phyloP scores from a whole-genome alignment of 1,140 invertebrate genomes.

The Lamellibrachia luymesi region DNA sequence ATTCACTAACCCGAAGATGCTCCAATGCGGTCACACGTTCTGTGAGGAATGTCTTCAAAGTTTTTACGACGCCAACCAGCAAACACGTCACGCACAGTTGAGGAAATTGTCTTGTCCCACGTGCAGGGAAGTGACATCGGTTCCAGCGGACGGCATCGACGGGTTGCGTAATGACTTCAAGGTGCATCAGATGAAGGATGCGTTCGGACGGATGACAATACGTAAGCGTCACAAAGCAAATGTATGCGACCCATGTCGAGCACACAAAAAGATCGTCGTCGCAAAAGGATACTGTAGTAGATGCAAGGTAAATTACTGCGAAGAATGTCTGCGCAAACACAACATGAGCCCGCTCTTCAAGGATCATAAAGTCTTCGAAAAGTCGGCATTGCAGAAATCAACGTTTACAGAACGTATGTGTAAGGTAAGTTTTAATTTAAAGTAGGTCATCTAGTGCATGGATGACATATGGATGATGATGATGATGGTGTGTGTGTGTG shows the following conservation, averaged over 20 bases:
- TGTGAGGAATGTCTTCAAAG: constrained; percentile 17
- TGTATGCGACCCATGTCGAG: constrained; percentile 21
- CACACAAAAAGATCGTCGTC: constrained; percentile 7
- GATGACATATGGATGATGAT: too few species aligned
- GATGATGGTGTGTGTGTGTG: too few species aligned
- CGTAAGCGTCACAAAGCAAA: neutral
- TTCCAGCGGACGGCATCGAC: constrained; percentile 16
- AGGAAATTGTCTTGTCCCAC: constrained; percentile 26
- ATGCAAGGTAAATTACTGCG: constrained; percentile 26
- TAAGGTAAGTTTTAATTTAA: too few species aligned
- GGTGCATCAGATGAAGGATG: constrained; percentile 23
- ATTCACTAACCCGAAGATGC: constrained; percentile 23
- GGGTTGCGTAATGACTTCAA: constrained; percentile 29
- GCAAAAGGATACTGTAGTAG: constrained; percentile 19
- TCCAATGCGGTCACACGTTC: constrained; percentile 27
- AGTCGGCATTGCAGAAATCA: neutral
- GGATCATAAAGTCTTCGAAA: constrained; percentile 18
- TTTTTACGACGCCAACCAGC: constrained; percentile 8
- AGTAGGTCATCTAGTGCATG: too few species aligned
- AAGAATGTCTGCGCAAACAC: constrained; percentile 19
- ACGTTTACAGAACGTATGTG: neutral
- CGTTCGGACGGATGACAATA: constrained; percentile 22
- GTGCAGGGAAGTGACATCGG: constrained; percentile 21
- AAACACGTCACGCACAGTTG: constrained; percentile 9
- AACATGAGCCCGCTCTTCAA: constrained; percentile 22